Evolutionary conservation across 2,888 invertebrate genomes (phyloP), one percentile per base, ranked within the genome.

Genomic region (Tridacna gigas): DNA sequence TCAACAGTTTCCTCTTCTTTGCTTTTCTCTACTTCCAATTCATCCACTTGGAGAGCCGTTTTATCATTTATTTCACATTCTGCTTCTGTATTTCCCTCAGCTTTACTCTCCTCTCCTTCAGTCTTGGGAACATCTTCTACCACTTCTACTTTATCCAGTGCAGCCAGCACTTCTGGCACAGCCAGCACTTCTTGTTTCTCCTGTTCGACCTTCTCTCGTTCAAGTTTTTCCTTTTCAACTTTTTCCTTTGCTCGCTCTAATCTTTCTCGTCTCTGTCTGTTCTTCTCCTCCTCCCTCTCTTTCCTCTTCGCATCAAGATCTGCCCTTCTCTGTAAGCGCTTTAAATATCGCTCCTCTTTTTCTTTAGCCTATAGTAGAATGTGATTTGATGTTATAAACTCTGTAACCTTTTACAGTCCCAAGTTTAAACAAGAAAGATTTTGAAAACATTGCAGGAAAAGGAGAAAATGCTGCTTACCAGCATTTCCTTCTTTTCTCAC

Each of bases 271-370:
- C 80, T 88, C 56, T 91, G 79, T 79, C 91, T 86, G 2, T 88
- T 81, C 77, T 86, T 91, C 78, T 92, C 92, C 74, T 91, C 92
- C 25, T 92, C 92, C 69, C 91, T 81, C 66, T 92, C 93, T 66
- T 91, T 92, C 56, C 88, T 88, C 76, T 92, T 93, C 11, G 93
- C 91, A 74, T 94, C 94, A 37, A 94, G 79, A 67, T 93, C 94
- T 28, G 93, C 93, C 74, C 94, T 80, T 69, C 94, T 87, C 76
- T 93, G 93, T 74, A 91, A 89, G 61, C 94, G 83, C 45, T 91
- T 90, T 56, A 91, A 82, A 81, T 93, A 93, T 0, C 94, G 83
- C 51, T 94, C 93, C 75, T 93, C 94, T 80, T 94, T 94, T 77
- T 94, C 94, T 78, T 86, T 88, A 12, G 94, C 94, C 94, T 94